Conservation (phyloP, 2,113 vertebrate genomes). For the Thalassarche chlororhynchos region DNA sequence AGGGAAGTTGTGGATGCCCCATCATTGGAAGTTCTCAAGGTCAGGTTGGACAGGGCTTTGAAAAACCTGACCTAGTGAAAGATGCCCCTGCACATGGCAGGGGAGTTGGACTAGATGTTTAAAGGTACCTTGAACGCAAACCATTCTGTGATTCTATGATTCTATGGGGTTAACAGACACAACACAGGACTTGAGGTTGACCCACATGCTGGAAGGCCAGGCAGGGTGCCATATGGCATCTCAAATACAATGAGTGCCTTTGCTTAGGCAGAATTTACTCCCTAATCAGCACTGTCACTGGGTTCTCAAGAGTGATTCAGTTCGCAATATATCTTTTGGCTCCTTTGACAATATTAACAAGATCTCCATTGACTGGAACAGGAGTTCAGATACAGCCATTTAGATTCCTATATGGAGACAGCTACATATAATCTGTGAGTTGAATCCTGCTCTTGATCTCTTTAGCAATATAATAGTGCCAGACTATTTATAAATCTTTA, state of each 20-base stretch:
- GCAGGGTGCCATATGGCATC: background rate
- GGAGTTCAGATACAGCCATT: background rate
- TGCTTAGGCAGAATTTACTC: background rate
- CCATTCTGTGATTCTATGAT: background rate
- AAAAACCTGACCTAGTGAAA: background rate
- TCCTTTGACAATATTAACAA: background rate
- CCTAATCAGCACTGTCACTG: background rate
- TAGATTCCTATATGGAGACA: background rate
- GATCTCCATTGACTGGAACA: background rate
- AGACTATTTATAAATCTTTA: background rate
- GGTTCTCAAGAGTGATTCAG: background rate
- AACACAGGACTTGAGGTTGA: background rate
- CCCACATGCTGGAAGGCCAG: background rate
- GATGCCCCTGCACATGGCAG: background rate
- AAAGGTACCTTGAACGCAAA: background rate
- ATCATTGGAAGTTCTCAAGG: background rate
- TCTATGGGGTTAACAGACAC: background rate
- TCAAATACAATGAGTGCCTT: background rate
- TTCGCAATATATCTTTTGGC: background rate
- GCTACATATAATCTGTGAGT: background rate
- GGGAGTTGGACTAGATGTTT: background rate
- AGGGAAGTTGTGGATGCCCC: background rate
- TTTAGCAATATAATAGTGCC: background rate
- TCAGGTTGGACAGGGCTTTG: background rate
- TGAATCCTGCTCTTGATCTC: background rate